These are phyloP conservation scores for Alligator mississippiensis DNA, from an alignment of 2,113 vertebrate genomes.

Conservation along the genomic window DNA sequence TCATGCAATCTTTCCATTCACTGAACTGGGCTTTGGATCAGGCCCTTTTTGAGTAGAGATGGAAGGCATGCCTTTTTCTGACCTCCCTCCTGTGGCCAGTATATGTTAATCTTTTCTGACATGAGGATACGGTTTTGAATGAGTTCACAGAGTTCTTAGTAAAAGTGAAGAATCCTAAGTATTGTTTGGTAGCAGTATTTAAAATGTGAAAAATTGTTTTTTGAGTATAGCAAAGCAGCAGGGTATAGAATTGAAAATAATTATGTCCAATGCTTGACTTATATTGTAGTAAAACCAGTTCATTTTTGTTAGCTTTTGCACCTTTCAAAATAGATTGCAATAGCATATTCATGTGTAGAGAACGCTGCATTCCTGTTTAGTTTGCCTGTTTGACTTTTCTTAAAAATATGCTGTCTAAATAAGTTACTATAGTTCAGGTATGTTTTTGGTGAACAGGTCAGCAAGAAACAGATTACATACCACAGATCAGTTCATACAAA, in stretches of 20 bases:
- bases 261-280: slow-evolving; percentile 35
- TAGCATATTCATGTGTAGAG: slow-evolving; percentile 47
- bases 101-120: slow-evolving; percentile 64
- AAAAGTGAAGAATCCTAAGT: slow-evolving; percentile 40
- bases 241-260: slow-evolving; percentile 6
- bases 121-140: slow-evolving; percentile 62
- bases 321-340: slow-evolving; percentile 47
- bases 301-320: slow-evolving; percentile 4
- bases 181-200: slow-evolving; percentile 21
- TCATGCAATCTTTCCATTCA: slow-evolving; percentile 17
- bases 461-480: slow-evolving; percentile 44
- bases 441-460: slow-evolving; percentile 50
- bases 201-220: slow-evolving; percentile 45
- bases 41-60: neutral
- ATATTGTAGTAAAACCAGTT: neutral
- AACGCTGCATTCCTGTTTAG: neutral
- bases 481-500: slow-evolving; percentile 55
- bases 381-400: slow-evolving; percentile 35
- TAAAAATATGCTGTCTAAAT: slow-evolving; percentile 58
- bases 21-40: neutral
- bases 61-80: neutral
- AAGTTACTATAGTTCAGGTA: slow-evolving; percentile 43
- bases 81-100: slow-evolving; percentile 47
- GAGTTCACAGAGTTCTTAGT: slow-evolving; percentile 52
- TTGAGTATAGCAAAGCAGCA: slow-evolving; percentile 22